Evolutionary conservation across 2,797 vertebrate genomes (phyloP), one percentile per base, ranked within the genome.

Genomic region (Channa striata): DNA sequence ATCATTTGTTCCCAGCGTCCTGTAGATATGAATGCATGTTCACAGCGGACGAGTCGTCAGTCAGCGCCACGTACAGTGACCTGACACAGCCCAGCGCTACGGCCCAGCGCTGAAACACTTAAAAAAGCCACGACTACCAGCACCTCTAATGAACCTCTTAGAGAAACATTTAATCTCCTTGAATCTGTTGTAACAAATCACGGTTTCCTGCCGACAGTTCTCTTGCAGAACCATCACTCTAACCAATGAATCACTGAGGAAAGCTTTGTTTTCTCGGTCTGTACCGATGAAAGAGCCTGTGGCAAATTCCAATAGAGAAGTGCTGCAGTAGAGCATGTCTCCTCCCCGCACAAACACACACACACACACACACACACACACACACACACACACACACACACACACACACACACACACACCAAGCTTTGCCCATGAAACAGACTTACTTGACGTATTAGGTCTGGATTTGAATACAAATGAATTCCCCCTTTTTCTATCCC

Each of bases 381-480:
- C 34, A 54, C 51, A 20, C 51, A 54, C 52, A 56, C 51, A 51
- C 49, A 51, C 51, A 54, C 52, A 54, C 52, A 21, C 53, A 30
- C 25, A 30, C 25, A 30, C 16, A 34, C 63, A 34, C 65, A 62
- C 50, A 36, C 50, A 54, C 56, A 42, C 42, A 57, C 61, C 52
- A 50, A 44, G 77, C 70, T 75, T 49, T 59, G 60, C 72, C 77
- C 81, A 79, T 84, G 81, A 87, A 88, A 87, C 68, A 72, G 74
- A 87, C 84, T 85, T 79, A 87, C 61, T 87, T 80, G 81, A 86
- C 44, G 75, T 81, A 83, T 89, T 83, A 86, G 74, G 86, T 84
- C 77, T 78, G 86, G 86, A 92, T 89, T 89, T 90, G 89, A 92
- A 90, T 90, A 87, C 84, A 88, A 88, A 90, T 85, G 79, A 85